A percentile compares a stretch with the other conserved stretches of the same genome.
Evolutionary conservation across 1,140 invertebrate species (phyloP).

Genomic region (Acyrthosiphon pisum): DNA sequence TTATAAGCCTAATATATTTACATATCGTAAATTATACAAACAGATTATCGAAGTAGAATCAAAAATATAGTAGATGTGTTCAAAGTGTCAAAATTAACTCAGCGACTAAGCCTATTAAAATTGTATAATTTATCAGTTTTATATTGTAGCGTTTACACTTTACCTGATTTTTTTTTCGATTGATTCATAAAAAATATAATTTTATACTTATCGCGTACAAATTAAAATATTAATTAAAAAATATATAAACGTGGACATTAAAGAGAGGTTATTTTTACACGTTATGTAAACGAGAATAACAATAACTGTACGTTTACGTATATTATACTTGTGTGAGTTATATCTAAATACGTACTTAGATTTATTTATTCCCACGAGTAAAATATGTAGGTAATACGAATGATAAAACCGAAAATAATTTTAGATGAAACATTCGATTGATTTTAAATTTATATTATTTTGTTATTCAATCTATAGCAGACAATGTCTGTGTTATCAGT

Average conservation of each 20-base stretch:
- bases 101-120: neutral
- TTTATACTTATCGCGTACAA: neutral
- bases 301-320: no score
- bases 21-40: neutral
- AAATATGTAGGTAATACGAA: no score
- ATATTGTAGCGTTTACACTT: neutral
- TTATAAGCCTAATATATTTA: no score
- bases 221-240: neutral
- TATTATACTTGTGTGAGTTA: no score
- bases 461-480: neutral
- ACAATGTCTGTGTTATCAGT: no score
- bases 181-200: neutral
- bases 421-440: no score
- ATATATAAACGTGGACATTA: neutral
- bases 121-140: neutral
- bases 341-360: no score
- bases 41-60: neutral
- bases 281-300: no score
- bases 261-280: no score
- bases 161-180: neutral
- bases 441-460: neutral
- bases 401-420: no score
- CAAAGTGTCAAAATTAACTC: neutral
- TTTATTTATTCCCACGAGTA: no score
- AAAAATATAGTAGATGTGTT: neutral